Conservation (phyloP, 2,888 invertebrate species). For the Omphaloscelis lunosa region DNA sequence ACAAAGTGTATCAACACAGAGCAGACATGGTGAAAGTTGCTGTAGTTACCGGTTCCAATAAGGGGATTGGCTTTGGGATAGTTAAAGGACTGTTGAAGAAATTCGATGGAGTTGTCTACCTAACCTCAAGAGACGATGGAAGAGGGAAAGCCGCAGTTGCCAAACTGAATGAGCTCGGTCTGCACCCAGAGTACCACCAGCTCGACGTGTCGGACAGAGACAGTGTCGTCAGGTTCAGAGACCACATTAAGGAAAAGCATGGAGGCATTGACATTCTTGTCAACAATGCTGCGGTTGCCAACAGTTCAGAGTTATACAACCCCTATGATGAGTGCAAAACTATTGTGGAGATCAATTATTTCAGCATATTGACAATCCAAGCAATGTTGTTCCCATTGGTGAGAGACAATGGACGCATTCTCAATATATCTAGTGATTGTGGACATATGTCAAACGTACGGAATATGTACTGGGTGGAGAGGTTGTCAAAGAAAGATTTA, state of each 20-base stretch:
- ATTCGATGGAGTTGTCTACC: conserved; percentile 90
- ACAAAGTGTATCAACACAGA: not conserved
- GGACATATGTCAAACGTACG: conserved; percentile 92
- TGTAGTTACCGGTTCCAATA: conserved; percentile 92
- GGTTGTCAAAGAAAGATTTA: conserved; percentile 76
- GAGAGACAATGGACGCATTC: conserved; percentile 92
- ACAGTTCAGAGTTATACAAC: conserved; percentile 74
- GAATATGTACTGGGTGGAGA: conserved; percentile 81
- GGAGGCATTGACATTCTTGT: conserved; percentile 93
- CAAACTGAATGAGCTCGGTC: conserved; percentile 70
- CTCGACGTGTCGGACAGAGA: conserved; percentile 69
- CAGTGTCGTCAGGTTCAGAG: conserved; percentile 90
- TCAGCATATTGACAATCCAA: conserved; percentile 91
- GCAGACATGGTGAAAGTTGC: conserved; percentile 67
- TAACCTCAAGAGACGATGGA: conserved; percentile 85
- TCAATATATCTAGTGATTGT: conserved; percentile 93
- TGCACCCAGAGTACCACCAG: conserved; percentile 68
- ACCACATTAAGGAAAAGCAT: conserved; percentile 90
- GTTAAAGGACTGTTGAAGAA: conserved; percentile 91
- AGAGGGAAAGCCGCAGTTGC: conserved; percentile 72
- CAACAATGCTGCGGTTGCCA: conserved; percentile 93
- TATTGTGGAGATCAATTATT: conserved; percentile 93
- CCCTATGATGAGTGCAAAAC: conserved; percentile 87
- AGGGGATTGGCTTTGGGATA: conserved; percentile 92
- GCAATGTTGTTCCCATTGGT: conserved; percentile 93